A percentile compares a stretch with the other conserved stretches of the same genome.
Evolutionary conservation across 2,888 invertebrate species (phyloP).

Genomic region (Rapana venosa): DNA sequence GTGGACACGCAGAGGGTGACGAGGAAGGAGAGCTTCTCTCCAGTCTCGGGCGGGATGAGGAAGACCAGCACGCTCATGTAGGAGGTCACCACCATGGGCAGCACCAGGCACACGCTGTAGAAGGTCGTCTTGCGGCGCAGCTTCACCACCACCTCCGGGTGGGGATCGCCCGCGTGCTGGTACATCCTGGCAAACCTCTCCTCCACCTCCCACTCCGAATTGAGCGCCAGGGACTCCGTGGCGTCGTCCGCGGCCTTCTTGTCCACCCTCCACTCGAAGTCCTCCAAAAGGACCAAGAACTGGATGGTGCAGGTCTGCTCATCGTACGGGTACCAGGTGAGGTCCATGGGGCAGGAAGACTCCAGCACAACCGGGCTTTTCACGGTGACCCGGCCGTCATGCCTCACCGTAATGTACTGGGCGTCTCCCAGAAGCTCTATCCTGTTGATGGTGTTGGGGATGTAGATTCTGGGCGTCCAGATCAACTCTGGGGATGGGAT

Average conservation of each 20-base stretch:
- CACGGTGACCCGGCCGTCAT: not conserved
- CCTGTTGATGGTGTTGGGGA: slow-evolving; percentile 29
- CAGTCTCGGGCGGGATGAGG: slow-evolving; percentile 35
- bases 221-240: not conserved
- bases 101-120: slow-evolving; percentile 37
- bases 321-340: slow-evolving; percentile 40
- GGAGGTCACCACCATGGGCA: slow-evolving; percentile 38
- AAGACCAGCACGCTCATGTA: slow-evolving; percentile 41
- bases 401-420: not conserved
- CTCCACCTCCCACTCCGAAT: not conserved
- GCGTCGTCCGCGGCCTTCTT: not conserved
- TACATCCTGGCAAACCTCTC: not conserved
- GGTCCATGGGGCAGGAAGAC: slow-evolving; percentile 38
- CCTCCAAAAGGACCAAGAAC: not conserved
- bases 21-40: slow-evolving; percentile 46
- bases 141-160: not conserved
- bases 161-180: not conserved
- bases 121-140: slow-evolving; percentile 23
- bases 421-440: not conserved
- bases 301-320: slow-evolving; percentile 28
- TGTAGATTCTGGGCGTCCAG: slow-evolving; percentile 30
- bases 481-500: not conserved
- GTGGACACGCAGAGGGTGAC: slow-evolving; percentile 41
- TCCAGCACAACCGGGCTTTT: slow-evolving; percentile 3
- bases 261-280: not conserved